A percentile compares a stretch with the other conserved stretches of the same genome.
phyloP scores from a whole-genome alignment of 2,797 vertebrate species.

The Ispidina picta region DNA sequence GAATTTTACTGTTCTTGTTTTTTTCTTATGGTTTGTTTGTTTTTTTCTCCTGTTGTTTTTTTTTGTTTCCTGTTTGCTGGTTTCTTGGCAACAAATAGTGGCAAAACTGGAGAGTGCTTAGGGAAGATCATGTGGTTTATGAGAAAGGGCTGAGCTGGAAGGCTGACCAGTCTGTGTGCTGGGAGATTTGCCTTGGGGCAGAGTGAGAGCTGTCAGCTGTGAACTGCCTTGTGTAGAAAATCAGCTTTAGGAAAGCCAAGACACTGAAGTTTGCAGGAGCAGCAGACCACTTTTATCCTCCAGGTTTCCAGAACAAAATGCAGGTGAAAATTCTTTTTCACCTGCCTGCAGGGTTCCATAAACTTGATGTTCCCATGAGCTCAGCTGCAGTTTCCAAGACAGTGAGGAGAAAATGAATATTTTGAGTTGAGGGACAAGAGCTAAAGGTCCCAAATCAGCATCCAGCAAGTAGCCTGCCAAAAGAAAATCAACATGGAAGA shows the following conservation, averaged over 20 bases:
- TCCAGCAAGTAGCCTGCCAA: not conserved
- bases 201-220: not conserved
- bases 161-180: not conserved
- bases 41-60: not conserved
- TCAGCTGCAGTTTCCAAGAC: not conserved
- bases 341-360: not conserved
- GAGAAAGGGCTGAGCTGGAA: conserved; percentile 13
- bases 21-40: conserved; percentile 7
- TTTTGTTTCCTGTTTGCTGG: not conserved
- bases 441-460: not conserved
- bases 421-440: not conserved
- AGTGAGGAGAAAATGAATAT: not conserved
- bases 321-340: not conserved
- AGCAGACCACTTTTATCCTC: not conserved
- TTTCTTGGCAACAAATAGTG: conserved; percentile 31
- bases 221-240: not conserved
- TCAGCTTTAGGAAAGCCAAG: not conserved
- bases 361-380: not conserved
- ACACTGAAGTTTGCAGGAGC: not conserved
- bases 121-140: conserved; percentile 43
- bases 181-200: not conserved
- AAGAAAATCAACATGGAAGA: not conserved
- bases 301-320: not conserved
- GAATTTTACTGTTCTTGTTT: not conserved
- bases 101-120: not conserved